phyloP scores from a whole-genome alignment of 2,888 invertebrate genomes.

The Lasius fuliginosus region DNA sequence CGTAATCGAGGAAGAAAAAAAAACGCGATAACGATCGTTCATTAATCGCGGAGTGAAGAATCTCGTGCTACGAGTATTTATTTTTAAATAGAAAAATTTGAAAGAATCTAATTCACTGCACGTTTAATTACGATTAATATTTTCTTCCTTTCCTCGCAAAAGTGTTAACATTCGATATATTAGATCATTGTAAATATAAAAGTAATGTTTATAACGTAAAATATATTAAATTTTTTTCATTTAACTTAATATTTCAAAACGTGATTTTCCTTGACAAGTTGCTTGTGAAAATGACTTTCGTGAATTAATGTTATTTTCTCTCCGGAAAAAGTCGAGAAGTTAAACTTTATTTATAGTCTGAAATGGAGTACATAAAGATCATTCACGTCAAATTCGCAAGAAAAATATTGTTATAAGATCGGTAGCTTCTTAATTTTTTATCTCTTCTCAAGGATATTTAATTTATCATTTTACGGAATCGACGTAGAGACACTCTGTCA shows the following conservation, averaged over 20 bases:
- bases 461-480: not conserved
- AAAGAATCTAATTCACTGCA: not conserved
- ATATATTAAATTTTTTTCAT: not conserved
- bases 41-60: not conserved
- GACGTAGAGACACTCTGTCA: not conserved
- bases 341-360: not conserved
- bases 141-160: not conserved
- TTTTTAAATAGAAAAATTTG: not conserved
- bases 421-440: not conserved
- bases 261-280: not conserved
- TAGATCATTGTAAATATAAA: not conserved
- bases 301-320: not conserved
- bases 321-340: not conserved
- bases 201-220: not conserved
- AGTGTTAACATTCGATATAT: not conserved
- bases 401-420: not conserved
- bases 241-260: not conserved
- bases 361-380: not conserved
- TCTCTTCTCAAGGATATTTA: not conserved
- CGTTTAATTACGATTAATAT: not conserved
- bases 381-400: not conserved
- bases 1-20: conserved; percentile 1
- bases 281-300: not conserved
- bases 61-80: not conserved
- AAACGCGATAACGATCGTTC: not conserved